phyloP scores from a whole-genome alignment of 2,888 invertebrate species.

The Brachyptera putata region DNA sequence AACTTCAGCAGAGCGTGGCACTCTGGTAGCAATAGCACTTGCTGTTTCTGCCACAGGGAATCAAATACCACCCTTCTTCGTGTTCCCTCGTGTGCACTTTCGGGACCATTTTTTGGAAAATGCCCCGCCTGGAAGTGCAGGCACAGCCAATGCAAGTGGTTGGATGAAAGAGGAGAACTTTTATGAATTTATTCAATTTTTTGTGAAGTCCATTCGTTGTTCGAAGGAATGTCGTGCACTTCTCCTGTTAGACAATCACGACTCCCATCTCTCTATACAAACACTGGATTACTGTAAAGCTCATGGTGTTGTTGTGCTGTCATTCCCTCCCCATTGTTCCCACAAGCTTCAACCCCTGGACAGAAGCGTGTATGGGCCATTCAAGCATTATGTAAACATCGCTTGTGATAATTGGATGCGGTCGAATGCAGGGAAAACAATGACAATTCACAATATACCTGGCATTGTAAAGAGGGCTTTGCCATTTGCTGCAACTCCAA shows the following conservation, averaged over 20 bases:
- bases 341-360: constrained; percentile 46
- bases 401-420: constrained; percentile 34
- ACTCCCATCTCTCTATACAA: constrained; percentile 38
- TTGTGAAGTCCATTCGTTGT: constrained; percentile 24
- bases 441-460: constrained; percentile 24
- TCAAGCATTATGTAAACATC: constrained; percentile 39
- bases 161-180: constrained; percentile 39
- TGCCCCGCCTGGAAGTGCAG: constrained; percentile 2
- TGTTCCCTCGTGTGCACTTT: too few species aligned
- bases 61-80: too few species aligned
- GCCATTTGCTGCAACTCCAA: constrained; percentile 23
- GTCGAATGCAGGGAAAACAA: constrained; percentile 32
- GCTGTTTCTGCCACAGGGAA: too few species aligned
- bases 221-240: constrained; percentile 32
- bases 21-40: too few species aligned
- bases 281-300: constrained; percentile 39
- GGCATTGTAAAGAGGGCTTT: constrained; percentile 7
- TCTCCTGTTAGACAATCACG: constrained; percentile 41
- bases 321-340: too few species aligned
- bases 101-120: not conserved
- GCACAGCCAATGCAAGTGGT: constrained; percentile 35
- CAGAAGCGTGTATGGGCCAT: constrained; percentile 42
- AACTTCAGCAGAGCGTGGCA: too few species aligned
- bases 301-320: constrained; percentile 42
- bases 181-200: constrained; percentile 29